Base-by-base conservation (phyloP, 2,888 invertebrate genomes). In the Pyrochroa serraticornis region DNA sequence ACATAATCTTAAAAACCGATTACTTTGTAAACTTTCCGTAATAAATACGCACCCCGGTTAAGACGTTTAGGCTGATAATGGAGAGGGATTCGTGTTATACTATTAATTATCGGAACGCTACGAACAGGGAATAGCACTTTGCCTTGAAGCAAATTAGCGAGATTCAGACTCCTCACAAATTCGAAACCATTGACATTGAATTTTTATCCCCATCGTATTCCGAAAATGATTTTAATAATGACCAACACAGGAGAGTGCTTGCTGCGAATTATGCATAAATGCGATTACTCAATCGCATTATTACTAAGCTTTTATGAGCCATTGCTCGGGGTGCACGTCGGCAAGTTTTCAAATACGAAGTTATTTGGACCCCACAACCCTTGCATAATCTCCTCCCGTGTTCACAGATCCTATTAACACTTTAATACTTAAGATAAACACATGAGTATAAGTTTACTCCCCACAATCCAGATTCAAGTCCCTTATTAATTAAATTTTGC, bases 41-140 rank as follows among this genome's bases (percentile, higher is more conserved):
- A 66, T 66, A 64, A 64, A 62, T 62, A 58, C 67, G 67, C 61
- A 58, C 54, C 62, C 53, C 62, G 56, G 63, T 60, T 66, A 69
- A 69, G 69, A 67, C 69, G 66, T 69, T 70, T 64, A 68, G 60
- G 56, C 53, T 65, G 68, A 67, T 71, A 72, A 70, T 69, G 65
- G 71, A 64, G 65, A 62, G 65, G 65, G 64, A 65, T 68, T 61
- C 63, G 67, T 73, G 71, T 71, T 74, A 70, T 69, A 68, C 72
- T 72, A 71, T 74, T 73, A 73, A 74, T 74, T 73, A 74, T 73
- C 69, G 68, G 64, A 65, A 69, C 70, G 67, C 66, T 68, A 61
- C 63, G 67, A 73, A 75, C 75, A 75, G 68, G 72, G 72, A 74
- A 74, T 71, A 65, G 73, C 73, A 75, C 74, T 75, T 66, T 66